Conservation (phyloP, 2,113 vertebrate species). For the Zingel zingel region DNA sequence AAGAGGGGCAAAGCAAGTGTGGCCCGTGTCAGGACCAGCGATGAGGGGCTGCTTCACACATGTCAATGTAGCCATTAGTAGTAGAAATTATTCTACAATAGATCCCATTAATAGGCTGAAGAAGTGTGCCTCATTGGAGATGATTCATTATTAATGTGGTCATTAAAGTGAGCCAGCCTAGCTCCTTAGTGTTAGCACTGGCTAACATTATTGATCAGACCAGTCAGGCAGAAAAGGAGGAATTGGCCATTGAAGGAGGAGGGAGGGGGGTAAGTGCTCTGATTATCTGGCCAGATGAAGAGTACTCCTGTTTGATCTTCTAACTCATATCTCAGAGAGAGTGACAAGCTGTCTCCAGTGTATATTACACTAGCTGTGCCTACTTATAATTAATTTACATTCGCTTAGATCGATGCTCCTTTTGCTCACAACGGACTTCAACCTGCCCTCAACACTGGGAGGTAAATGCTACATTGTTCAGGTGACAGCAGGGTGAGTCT, state of each 20-base stretch:
- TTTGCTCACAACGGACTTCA: conserved; percentile 47
- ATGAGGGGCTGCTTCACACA: conserved; percentile 52
- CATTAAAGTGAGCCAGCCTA: conserved; percentile 67
- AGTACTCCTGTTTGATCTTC: conserved; percentile 64
- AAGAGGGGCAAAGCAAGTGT: conserved; percentile 20
- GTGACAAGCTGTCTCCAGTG: conserved; percentile 71
- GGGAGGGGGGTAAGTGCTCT: conserved; percentile 36
- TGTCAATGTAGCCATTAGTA: conserved; percentile 53
- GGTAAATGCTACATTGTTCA: conserved; percentile 28
- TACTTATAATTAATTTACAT: conserved; percentile 81
- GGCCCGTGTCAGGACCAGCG: conserved; percentile 21
- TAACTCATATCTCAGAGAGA: conserved; percentile 59
- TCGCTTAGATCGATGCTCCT: conserved; percentile 74
- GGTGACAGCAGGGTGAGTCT: not conserved
- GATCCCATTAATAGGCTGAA: conserved; percentile 67
- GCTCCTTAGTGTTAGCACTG: conserved; percentile 54
- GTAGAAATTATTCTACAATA: conserved; percentile 57
- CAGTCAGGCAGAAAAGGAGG: conserved; percentile 42
- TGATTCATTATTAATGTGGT: conserved; percentile 80
- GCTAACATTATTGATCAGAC: conserved; percentile 72
- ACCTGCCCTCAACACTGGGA: conserved; percentile 27
- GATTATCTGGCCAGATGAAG: conserved; percentile 65
- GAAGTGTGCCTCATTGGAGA: conserved; percentile 55
- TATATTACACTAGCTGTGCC: conserved; percentile 60
- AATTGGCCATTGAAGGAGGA: conserved; percentile 51